Conservation (phyloP, 2,797 vertebrate genomes). For the Rhadinocentrus ornatus region DNA sequence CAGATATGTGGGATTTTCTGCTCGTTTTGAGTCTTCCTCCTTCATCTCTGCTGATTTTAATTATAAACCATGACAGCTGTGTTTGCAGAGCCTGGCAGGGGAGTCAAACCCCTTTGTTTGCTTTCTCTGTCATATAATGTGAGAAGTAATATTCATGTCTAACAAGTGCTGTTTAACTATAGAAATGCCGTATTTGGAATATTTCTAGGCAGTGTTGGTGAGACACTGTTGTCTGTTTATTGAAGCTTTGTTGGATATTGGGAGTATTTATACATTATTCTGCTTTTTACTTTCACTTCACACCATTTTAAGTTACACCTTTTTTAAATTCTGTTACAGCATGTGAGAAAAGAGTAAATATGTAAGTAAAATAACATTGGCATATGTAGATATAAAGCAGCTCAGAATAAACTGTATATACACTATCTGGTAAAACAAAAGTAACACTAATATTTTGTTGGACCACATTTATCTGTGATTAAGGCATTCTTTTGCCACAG, state of each 20-base stretch:
- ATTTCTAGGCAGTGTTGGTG: neutral
- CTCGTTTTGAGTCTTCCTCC: slow-evolving; percentile 16
- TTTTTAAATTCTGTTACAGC: neutral
- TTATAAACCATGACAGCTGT: slow-evolving; percentile 19
- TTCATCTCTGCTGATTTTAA: slow-evolving; percentile 26
- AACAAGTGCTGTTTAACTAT: slow-evolving; percentile 20
- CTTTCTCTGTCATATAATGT: slow-evolving; percentile 31
- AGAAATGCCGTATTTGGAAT: neutral
- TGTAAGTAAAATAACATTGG: neutral
- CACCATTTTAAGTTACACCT: neutral
- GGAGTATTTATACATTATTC: neutral
- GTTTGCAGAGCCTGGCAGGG: slow-evolving; percentile 14
- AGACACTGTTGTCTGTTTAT: neutral
- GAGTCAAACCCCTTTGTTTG: slow-evolving; percentile 17
- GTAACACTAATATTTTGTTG: neutral
- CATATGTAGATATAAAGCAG: no score
- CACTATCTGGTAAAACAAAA: neutral
- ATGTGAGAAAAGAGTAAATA: neutral
- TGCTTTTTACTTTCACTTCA: neutral
- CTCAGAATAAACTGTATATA: no score
- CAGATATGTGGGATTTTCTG: neutral
- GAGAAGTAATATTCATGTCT: slow-evolving; percentile 20
- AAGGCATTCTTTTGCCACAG: neutral
- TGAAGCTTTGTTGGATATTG: neutral
- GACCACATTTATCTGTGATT: neutral